Conservation (phyloP, 2,888 invertebrate species). For the Drosophila dives region DNA sequence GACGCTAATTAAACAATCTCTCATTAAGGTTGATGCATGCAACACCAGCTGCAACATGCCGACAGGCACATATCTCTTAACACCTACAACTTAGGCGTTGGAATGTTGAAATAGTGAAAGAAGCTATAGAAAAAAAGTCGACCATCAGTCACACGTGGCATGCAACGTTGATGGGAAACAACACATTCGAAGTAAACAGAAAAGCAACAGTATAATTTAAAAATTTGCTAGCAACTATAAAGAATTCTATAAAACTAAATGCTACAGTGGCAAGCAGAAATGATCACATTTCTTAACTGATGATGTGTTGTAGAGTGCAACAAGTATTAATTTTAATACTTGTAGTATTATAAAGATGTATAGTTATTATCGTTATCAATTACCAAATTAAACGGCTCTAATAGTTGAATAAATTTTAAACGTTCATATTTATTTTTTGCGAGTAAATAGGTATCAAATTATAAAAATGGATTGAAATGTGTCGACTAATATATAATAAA, state of each 20-base stretch:
- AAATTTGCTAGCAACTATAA: neutral
- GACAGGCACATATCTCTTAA: conserved; percentile 47
- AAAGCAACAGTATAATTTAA: neutral
- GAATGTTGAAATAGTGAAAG: conserved; percentile 15
- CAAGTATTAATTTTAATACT: neutral
- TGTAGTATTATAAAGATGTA: neutral
- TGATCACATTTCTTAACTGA: neutral
- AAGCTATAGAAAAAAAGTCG: conserved; percentile 11
- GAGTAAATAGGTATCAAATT: neutral
- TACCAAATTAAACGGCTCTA: neutral
- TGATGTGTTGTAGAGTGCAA: neutral
- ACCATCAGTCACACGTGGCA: conserved; percentile 69
- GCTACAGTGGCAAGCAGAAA: neutral
- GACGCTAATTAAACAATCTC: conserved; percentile 60
- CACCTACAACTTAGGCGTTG: conserved; percentile 40
- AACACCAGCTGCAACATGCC: conserved; percentile 37
- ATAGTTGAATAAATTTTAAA: neutral
- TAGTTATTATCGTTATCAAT: neutral
- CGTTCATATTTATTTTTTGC: neutral
- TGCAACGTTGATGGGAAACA: conserved; percentile 12
- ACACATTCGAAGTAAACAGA: neutral
- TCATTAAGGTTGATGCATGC: conserved; percentile 62
- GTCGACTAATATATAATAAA: neutral
- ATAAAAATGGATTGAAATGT: neutral
- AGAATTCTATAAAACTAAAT: neutral